phyloP scores from a whole-genome alignment of 2,797 vertebrate genomes.

The Lacerta bilineata region DNA sequence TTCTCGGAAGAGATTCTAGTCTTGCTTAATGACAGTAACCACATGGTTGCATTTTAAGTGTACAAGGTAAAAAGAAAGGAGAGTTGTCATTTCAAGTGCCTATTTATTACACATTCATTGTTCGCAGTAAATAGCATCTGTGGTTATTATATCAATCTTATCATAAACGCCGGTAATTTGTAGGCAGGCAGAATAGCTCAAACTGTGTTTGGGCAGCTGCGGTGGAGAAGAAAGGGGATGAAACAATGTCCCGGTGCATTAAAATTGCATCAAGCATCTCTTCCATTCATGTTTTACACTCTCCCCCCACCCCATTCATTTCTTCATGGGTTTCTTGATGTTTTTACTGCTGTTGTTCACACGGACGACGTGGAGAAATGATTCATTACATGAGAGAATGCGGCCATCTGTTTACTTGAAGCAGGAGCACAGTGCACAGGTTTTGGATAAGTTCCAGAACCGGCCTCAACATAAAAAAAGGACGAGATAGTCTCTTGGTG shows the following conservation, averaged over 20 bases:
- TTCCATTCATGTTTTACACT: conserved; percentile 19
- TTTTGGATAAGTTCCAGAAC: conserved; percentile 62
- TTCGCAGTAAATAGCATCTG: conserved; percentile 32
- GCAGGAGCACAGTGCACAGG: not conserved
- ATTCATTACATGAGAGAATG: conserved; percentile 26
- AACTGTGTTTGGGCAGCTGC: not conserved
- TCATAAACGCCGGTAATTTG: conserved; percentile 29
- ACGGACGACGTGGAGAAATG: not conserved
- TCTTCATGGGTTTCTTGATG: conserved; percentile 8
- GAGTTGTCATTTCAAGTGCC: conserved; percentile 10
- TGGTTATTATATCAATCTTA: conserved; percentile 9
- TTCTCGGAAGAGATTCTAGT: not conserved
- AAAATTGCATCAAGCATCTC: conserved; percentile 25
- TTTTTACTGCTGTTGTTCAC: conserved; percentile 30
- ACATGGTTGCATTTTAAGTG: not conserved
- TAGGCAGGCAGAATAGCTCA: conserved; percentile 10
- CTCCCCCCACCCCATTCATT: conserved; percentile 3
- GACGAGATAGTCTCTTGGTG: conserved; percentile 46
- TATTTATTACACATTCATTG: conserved; percentile 46
- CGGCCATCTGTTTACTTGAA: conserved; percentile 64
- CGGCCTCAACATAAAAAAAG: conserved; percentile 58
- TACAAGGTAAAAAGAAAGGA: not conserved
- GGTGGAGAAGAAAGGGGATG: not conserved
- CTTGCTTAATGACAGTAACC: conserved; percentile 1
- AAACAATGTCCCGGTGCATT: not conserved